Evolutionary conservation across 37 sponge, comb jelly and placozoan genomes (phyloP).

Genomic region (Spongia lamella): DNA sequence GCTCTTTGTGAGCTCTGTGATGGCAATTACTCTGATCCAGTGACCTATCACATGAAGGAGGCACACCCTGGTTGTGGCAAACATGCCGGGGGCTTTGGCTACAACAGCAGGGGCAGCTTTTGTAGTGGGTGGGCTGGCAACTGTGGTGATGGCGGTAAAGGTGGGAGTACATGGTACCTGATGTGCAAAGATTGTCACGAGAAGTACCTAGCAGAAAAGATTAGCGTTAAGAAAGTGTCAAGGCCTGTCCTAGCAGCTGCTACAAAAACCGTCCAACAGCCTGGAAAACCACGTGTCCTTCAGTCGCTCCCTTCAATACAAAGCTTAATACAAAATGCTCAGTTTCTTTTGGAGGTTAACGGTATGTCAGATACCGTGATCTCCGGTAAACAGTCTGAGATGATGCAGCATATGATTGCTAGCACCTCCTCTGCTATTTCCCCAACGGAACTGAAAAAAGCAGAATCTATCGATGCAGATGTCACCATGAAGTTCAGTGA

Average conservation of each 20-base stretch:
- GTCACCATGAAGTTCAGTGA: too few relatives aligned
- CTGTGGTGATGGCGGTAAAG: conserved; percentile 96
- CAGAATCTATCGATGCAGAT: too few relatives aligned
- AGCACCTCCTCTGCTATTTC: too few relatives aligned
- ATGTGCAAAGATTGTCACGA: conserved; percentile 90
- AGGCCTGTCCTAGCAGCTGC: conserved; percentile 25
- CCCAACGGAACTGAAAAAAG: too few relatives aligned
- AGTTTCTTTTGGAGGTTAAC: conserved; percentile 78
- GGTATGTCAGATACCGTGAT: too few relatives aligned
- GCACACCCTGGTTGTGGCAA: conserved; percentile 89
- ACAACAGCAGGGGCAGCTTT: conserved; percentile 92
- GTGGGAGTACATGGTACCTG: conserved; percentile 96
- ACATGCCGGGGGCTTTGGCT: conserved; percentile 94
- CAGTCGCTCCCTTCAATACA: conserved; percentile 49
- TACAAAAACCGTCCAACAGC: conserved; percentile 55
- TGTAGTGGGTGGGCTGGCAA: conserved; percentile 97
- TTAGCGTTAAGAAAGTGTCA: conserved; percentile 44
- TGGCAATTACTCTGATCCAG: conserved; percentile 79
- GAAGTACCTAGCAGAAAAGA: conserved; percentile 81
- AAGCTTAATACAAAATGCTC: conserved; percentile 75
- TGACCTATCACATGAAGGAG: conserved; percentile 97
- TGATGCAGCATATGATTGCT: too few relatives aligned
- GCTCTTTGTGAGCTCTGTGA: conserved; percentile 92
- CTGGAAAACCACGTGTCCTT: conserved; percentile 67
- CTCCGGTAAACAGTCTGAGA: too few relatives aligned